Base-by-base conservation (phyloP, 2,797 vertebrate species). In the Artibeus jamaicensis region DNA sequence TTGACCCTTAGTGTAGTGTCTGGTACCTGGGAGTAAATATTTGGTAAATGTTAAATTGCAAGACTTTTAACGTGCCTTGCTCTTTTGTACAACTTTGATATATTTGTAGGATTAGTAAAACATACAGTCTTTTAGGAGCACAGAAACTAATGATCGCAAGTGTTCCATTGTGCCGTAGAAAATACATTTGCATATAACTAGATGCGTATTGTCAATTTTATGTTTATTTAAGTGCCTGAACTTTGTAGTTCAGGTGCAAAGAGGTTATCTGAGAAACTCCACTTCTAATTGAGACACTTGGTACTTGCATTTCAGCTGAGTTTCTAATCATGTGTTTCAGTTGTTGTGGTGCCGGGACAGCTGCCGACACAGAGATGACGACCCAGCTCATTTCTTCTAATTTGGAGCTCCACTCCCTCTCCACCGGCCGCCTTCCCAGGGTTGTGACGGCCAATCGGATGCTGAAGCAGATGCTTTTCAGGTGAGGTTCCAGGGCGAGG, bases 391-490 rank as follows among this genome's bases (percentile, higher is more conserved):
- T 99, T 98, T 99, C 99, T 68, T 99, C 99, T 89, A 99, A 99
- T 97, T 98, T 99, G 98, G 99, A 99, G 98, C 99, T 99, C 16
- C 99, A 99, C 91, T 97, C 99, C 0, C 99, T 99, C 2, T 99
- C 99, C 42, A 99, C 99, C 0, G 99, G 99, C 21, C 98, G 99
- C n/a, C 98, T 99, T 85, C 99, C 99, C 0, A 99, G 99, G 1
- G 99, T 99, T 4, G 99, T 99, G 96, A 99, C 99, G 0, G 99
- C 99, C 73, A 99, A 99, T 96, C 98, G 99, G 86, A 99, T 99
- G 99, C 99, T 99, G 10, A 99, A 99, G 97, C 99, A 99, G 95
- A 99, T 99, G 99, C 99, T 99, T 22, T 99, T 99, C 98, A 99
- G 99, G 99, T 99, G 97, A 89, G 39, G 12, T 24, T 95, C 19